A percentile compares a stretch with the other conserved stretches of the same genome.
phyloP scores from a whole-genome alignment of 2,113 vertebrate species.

The Upupa epops region DNA sequence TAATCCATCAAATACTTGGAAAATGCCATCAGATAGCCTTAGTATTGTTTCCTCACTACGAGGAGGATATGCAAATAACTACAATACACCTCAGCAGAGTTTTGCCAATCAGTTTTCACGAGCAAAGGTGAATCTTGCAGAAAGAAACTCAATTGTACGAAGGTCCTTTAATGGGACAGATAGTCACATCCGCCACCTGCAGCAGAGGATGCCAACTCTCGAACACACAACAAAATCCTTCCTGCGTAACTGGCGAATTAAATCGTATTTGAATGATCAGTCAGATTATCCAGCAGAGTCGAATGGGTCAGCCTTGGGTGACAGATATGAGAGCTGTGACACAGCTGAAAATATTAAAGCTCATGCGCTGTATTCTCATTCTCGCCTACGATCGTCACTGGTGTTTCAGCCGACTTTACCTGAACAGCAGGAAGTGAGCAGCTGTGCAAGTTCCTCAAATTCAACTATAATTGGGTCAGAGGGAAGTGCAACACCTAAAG shows the following conservation, averaged over 20 bases:
- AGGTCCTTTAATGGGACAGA: constrained; percentile 88
- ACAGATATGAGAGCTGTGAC: constrained; percentile 78
- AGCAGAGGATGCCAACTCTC: constrained; percentile 87
- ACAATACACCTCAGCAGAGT: constrained; percentile 61
- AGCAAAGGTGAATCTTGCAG: constrained; percentile 67
- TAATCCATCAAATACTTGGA: constrained; percentile 79
- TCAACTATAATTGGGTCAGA: constrained; percentile 80
- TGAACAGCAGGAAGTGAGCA: constrained; percentile 85
- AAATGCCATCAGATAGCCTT: constrained; percentile 79
- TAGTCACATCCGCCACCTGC: constrained; percentile 80
- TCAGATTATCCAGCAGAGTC: constrained; percentile 75
- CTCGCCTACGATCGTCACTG: constrained; percentile 85
- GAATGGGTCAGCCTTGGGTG: constrained; percentile 63
- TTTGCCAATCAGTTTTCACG: constrained; percentile 78
- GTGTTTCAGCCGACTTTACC: constrained; percentile 85
- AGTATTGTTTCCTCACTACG: constrained; percentile 71
- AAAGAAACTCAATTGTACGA: constrained; percentile 81
- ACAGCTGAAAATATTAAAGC: constrained; percentile 76
- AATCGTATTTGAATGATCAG: constrained; percentile 88
- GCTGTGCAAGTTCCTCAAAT: constrained; percentile 78
- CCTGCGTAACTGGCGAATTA: constrained; percentile 89
- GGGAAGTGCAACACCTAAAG: constrained; percentile 70
- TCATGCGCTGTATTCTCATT: constrained; percentile 73
- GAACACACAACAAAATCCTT: constrained; percentile 89
- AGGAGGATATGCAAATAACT: constrained; percentile 68